Evolutionary conservation across 1,140 invertebrate species (phyloP).

Genomic region (Drosophila punjabiensis): DNA sequence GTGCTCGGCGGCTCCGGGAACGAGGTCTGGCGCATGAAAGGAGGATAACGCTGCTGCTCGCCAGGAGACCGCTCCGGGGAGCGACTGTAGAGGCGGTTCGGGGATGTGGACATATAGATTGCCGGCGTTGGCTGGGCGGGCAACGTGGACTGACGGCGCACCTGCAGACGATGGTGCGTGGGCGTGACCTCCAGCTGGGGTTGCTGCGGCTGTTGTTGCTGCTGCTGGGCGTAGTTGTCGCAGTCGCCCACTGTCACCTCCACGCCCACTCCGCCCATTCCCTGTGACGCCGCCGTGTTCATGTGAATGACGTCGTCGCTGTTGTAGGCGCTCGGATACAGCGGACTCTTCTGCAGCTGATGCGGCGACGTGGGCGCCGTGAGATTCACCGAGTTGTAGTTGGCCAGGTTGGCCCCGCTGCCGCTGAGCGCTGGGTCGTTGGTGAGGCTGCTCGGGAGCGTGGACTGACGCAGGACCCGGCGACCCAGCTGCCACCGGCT

Average conservation of each 20-base stretch:
- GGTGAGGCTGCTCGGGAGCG: slow-evolving; percentile 75
- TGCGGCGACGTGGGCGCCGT: slow-evolving; percentile 84
- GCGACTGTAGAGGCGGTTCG: slow-evolving; percentile 81
- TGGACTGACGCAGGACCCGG: slow-evolving; percentile 83
- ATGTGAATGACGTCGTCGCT: slow-evolving; percentile 83
- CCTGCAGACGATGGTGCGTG: slow-evolving; percentile 78
- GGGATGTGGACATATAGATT: slow-evolving; percentile 84
- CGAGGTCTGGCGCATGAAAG: slow-evolving; percentile 82
- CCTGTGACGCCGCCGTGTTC: slow-evolving; percentile 51
- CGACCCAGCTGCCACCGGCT: slow-evolving; percentile 80
- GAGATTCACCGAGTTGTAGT: slow-evolving; percentile 79
- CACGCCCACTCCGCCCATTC: slow-evolving; percentile 31
- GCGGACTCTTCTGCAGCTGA: slow-evolving; percentile 77
- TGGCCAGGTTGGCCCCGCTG: slow-evolving; percentile 75
- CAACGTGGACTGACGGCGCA: slow-evolving; percentile 83
- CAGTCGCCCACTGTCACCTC: slow-evolving; percentile 58
- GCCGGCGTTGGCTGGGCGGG: slow-evolving; percentile 76
- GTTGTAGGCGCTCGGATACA: slow-evolving; percentile 83
- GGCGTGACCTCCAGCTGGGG: slow-evolving; percentile 61
- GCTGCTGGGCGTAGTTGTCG: slow-evolving; percentile 77
- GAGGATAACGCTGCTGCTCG: slow-evolving; percentile 83
- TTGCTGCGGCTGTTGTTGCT: slow-evolving; percentile 58
- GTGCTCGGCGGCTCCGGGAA: slow-evolving; percentile 72
- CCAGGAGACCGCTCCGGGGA: slow-evolving; percentile 82
- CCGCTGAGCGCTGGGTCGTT: slow-evolving; percentile 77